These are phyloP conservation scores for Cotesia typhae DNA, from an alignment of 1,140 invertebrate genomes.

Conservation along the genomic window DNA sequence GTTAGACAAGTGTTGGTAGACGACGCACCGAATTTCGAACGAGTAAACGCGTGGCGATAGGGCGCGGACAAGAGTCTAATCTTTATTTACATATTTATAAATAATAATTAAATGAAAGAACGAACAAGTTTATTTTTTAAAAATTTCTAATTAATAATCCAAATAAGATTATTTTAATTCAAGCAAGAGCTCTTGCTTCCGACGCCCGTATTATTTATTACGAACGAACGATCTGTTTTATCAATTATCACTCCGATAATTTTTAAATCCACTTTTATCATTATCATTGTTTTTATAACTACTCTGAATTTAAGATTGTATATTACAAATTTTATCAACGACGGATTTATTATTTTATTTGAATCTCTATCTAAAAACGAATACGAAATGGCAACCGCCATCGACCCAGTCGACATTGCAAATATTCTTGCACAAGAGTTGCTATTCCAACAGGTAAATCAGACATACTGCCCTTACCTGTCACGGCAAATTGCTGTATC, in stretches of 20 bases:
- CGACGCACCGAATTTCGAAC: slow-evolving; percentile 52
- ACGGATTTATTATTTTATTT: slow-evolving; percentile 22
- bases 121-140: background rate
- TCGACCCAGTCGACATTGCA: slow-evolving; percentile 81
- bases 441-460: slow-evolving; percentile 77
- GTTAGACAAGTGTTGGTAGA: slow-evolving; percentile 59
- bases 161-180: slow-evolving; percentile 37
- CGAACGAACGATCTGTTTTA: slow-evolving; percentile 54
- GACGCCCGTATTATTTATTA: slow-evolving; percentile 47
- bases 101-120: background rate
- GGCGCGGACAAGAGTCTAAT: slow-evolving; percentile 11
- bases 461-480: background rate
- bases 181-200: slow-evolving; percentile 36
- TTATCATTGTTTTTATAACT: too few species aligned
- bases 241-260: slow-evolving; percentile 28
- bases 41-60: slow-evolving; percentile 28
- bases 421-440: slow-evolving; percentile 82
- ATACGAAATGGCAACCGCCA: slow-evolving; percentile 59
- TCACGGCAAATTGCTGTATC: too few species aligned
- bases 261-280: background rate
- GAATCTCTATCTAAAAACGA: slow-evolving; percentile 37
- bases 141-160: background rate
- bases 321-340: background rate
- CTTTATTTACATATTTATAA: background rate
- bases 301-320: too few species aligned